phyloP scores from a whole-genome alignment of 2,797 vertebrate genomes.

The Moxostoma hubbsi region DNA sequence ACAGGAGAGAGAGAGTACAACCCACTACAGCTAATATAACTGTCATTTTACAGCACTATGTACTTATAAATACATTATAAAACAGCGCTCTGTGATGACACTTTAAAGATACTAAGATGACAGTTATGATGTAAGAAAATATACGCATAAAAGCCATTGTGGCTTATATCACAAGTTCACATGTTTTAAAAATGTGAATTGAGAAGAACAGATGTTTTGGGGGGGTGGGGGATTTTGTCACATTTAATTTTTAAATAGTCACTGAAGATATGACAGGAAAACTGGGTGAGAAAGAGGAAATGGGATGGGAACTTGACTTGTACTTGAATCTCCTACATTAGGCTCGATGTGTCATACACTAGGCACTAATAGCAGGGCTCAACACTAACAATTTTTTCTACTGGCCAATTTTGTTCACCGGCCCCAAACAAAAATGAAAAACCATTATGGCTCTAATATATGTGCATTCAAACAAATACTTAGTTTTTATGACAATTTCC shows the following conservation, averaged over 20 bases:
- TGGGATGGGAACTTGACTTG: background rate
- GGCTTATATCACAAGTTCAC: background rate
- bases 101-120: slow-evolving; percentile 2
- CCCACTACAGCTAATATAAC: slow-evolving; percentile 14
- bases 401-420: too few relatives aligned
- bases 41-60: background rate
- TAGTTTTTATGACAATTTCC: too few relatives aligned
- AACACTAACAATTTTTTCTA: too few relatives aligned
- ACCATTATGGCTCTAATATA: too few relatives aligned
- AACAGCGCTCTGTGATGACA: background rate
- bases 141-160: background rate
- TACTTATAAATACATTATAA: slow-evolving; percentile 9
- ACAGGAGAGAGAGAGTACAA: background rate
- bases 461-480: too few relatives aligned
- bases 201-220: background rate
- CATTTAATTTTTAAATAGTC: background rate
- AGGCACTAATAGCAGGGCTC: too few relatives aligned
- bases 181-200: slow-evolving; percentile 10
- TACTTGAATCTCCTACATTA: background rate
- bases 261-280: background rate
- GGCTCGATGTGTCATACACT: background rate
- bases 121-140: slow-evolving; percentile 6
- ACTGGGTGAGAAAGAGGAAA: too few relatives aligned
- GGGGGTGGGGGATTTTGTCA: too few relatives aligned
- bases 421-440: too few relatives aligned